Evolutionary conservation across 2,113 vertebrate species (phyloP), one percentile per base, ranked within the genome.

Genomic region (Anoplopoma fimbria): DNA sequence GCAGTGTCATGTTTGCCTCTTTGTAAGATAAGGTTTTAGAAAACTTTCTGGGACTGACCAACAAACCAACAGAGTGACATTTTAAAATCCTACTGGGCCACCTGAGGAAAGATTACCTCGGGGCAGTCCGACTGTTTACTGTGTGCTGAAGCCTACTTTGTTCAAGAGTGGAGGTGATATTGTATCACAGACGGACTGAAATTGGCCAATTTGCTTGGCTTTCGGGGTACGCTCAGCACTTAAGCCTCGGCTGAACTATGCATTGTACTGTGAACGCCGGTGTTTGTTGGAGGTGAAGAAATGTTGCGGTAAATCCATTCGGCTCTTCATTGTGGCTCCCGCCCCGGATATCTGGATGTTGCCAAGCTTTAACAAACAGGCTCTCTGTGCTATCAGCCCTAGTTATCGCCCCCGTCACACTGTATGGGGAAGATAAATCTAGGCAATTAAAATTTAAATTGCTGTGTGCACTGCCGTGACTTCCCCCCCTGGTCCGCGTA

Each of bases 391-490:
- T 95, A 95, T 95, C 95, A 92, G 92, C 79, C 68, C 83, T 79
- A 81, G 87, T 94, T 94, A 95, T 94, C 94, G 92, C 83, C 89
- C 89, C 91, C 90, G 94, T 95, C 94, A 94, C 92, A 95, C 93
- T 89, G 91, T 87, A 83, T 74, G 72, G 82, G 83, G 93, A 95
- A 95, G 94, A 96, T 95, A 95, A 95, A 95, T 95, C 94, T 93
- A 91, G 90, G 92, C 94, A 96, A 95, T 95, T 95, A 94, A 94
- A 94, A 95, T 94, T 94, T 90, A 94, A 95, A 95, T 95, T 94
- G 92, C 92, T 38, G 91, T 91, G 93, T 90, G 92, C 92, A 94
- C 75, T 69, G 87, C 84, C 86, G 86, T 93, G 94, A 95, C 94
- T 94, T 82, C 79, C 81, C 80, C 84, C 73, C 84, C 74, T 77